A percentile compares a stretch with the other conserved stretches of the same genome.
phyloP scores from a whole-genome alignment of 2,113 vertebrate genomes.

The Petromus typicus region DNA sequence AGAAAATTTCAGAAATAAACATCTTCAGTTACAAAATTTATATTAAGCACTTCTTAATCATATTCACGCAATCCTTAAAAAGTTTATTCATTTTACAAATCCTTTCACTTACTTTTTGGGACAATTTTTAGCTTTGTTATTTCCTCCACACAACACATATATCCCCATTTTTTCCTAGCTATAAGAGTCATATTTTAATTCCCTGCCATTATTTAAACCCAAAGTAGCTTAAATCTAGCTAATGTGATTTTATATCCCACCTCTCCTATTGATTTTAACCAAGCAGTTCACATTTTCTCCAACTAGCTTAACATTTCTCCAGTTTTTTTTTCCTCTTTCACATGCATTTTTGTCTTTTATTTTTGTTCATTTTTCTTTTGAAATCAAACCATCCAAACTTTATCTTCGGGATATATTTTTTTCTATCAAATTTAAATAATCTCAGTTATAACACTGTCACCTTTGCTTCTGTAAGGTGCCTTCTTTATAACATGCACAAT shows the following conservation, averaged over 20 bases:
- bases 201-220: not conserved
- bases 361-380: not conserved
- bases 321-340: not conserved
- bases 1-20: not conserved
- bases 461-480: not conserved
- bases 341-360: not conserved
- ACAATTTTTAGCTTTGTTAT: not conserved
- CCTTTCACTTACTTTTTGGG: not conserved
- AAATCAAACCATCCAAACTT: not conserved
- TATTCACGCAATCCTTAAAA: not conserved
- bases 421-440: not conserved
- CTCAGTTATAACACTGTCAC: not conserved
- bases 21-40: not conserved
- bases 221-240: not conserved
- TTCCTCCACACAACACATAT: not conserved
- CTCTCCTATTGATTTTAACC: not conserved
- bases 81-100: not conserved
- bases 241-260: not conserved
- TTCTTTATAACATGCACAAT: not conserved
- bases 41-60: not conserved
- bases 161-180: not conserved
- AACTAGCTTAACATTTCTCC: too few species aligned
- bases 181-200: not conserved
- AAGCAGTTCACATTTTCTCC: too few species aligned
- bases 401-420: not conserved